Evolutionary conservation across 2,888 invertebrate species (phyloP).

Genomic region (Pandemis heparana): DNA sequence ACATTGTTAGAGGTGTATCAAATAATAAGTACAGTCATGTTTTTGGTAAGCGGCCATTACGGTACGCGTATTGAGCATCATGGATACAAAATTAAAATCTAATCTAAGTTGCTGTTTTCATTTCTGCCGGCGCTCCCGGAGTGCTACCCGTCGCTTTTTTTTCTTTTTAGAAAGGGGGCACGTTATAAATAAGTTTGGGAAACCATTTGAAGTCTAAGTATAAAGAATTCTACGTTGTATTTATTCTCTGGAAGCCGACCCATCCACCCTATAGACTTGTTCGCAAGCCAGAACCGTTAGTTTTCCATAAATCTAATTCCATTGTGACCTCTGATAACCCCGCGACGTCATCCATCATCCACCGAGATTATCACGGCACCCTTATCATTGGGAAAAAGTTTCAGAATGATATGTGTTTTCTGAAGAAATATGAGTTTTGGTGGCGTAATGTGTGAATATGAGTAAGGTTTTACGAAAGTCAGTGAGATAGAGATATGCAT

Average conservation of each 20-base stretch:
- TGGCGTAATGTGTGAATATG: background rate
- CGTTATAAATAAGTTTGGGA: too few relatives aligned
- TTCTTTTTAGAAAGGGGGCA: too few relatives aligned
- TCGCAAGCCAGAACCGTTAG: background rate
- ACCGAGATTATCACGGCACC: conserved; percentile 9
- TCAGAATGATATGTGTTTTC: conserved; percentile 11
- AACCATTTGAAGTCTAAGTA: too few relatives aligned
- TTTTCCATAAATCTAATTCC: conserved; percentile 11
- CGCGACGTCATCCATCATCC: conserved; percentile 18
- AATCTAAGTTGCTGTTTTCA: too few relatives aligned
- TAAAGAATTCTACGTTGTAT: background rate
- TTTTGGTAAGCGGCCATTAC: too few relatives aligned
- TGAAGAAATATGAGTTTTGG: conserved; percentile 5
- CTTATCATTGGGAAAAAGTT: conserved; percentile 17
- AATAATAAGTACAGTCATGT: too few relatives aligned
- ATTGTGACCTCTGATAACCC: conserved; percentile 12
- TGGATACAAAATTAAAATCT: too few relatives aligned
- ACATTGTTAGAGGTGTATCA: too few relatives aligned
- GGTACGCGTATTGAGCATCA: too few relatives aligned
- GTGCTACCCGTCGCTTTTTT: too few relatives aligned
- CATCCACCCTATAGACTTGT: background rate
- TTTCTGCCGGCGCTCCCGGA: too few relatives aligned
- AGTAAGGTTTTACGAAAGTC: background rate
- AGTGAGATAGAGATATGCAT: too few relatives aligned
- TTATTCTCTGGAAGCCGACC: background rate